A percentile compares a stretch with the other conserved stretches of the same genome.
Conservation (phyloP, 2,113 vertebrate species). For the Murina feae region DNA sequence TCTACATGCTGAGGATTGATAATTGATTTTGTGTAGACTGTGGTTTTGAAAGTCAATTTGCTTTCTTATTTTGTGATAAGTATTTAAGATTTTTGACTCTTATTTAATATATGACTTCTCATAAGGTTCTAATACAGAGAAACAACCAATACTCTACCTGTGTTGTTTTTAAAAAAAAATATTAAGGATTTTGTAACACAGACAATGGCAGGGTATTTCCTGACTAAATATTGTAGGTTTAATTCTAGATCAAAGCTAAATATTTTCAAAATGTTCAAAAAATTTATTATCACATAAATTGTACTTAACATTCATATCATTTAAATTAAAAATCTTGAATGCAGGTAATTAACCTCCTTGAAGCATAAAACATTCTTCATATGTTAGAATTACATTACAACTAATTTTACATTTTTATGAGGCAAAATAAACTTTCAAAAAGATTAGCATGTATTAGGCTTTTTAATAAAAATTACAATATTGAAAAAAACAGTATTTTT, state of each 20-base stretch:
- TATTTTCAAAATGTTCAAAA: constrained; percentile 31
- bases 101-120: constrained; percentile 24
- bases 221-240: not conserved
- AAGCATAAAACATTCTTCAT: constrained; percentile 63
- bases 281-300: not conserved
- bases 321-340: constrained; percentile 11
- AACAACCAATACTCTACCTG: not conserved
- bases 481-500: not conserved
- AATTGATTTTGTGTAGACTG: not conserved
- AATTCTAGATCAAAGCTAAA: not conserved
- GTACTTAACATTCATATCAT: constrained; percentile 21
- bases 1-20: constrained; percentile 26
- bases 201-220: not conserved
- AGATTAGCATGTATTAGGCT: not conserved
- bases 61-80: not conserved
- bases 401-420: constrained; percentile 40
- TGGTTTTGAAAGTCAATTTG: constrained; percentile 4
- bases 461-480: not conserved
- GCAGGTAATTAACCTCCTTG: constrained; percentile 53
- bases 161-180: not conserved
- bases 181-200: not conserved
- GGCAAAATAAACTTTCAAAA: constrained; percentile 31
- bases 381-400: constrained; percentile 57
- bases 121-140: not conserved
- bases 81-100: not conserved